Percentiles rank a stretch among this genome's conserved stretches.
Conservation (phyloP, 2,888 invertebrate genomes). For the Trichogramma dendrolimi region DNA sequence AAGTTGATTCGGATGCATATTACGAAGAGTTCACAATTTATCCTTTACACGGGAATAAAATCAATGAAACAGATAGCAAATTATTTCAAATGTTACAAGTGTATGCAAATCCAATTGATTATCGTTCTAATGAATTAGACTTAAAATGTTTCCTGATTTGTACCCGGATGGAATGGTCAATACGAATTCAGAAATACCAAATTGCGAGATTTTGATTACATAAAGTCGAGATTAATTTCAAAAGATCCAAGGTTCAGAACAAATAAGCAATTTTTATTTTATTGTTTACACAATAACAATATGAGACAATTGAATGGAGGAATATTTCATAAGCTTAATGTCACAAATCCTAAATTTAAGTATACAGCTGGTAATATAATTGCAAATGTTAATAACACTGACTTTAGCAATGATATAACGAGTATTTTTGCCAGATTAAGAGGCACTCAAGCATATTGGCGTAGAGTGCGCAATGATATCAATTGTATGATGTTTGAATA, state of each 20-base stretch:
- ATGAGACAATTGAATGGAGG: constrained; percentile 31
- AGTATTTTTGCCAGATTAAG: constrained; percentile 30
- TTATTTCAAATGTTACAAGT: constrained; percentile 36
- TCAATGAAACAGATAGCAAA: constrained; percentile 17
- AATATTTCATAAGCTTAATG: constrained; percentile 22
- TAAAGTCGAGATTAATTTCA: constrained; percentile 34
- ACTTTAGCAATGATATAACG: no score
- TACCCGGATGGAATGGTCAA: constrained; percentile 31
- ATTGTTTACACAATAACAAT: constrained; percentile 33
- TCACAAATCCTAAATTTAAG: constrained; percentile 13
- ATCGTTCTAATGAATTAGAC: constrained; percentile 28
- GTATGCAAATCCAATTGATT: constrained; percentile 29
- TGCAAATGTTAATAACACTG: no score
- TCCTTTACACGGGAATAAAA: constrained; percentile 28
- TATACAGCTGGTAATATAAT: constrained; percentile 17
- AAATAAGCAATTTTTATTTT: constrained; percentile 36
- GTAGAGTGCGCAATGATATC: no score
- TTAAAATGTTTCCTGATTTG: constrained; percentile 32
- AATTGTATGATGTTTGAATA: no score
- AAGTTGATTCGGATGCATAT: constrained; percentile 21
- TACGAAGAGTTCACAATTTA: constrained; percentile 29
- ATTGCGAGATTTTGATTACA: constrained; percentile 31
- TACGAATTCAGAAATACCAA: constrained; percentile 17
- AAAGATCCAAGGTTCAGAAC: constrained; percentile 34
- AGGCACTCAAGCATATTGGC: constrained; percentile 33